Base-by-base conservation (phyloP, 2,888 invertebrate genomes). In the Cephalotes varians region DNA sequence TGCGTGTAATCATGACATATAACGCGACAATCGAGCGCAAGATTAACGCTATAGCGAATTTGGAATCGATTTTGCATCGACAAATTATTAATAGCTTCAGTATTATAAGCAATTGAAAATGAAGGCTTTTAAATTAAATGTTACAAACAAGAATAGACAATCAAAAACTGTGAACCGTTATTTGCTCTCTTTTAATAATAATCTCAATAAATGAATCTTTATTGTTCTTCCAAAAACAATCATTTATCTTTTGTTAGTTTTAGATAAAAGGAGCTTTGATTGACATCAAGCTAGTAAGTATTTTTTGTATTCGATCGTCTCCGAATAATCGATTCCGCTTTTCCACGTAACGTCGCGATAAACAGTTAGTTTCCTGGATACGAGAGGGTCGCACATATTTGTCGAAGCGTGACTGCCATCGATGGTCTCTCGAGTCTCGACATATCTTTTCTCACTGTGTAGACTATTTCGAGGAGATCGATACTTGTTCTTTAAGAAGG, bases 381-480 rank as follows among this genome's bases (percentile, higher is more conserved):
- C 44, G 31, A 12, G 47, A 15, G 40, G 31, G 18, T 58, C 67
- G 44, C 81, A 82, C 87, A 82, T 85, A 87, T 60, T 73, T 80
- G 56, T 49, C 76, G 72, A 56, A 65, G 84, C 89, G 86, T 89
- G 28, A 65, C 44, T 72, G 81, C 82, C 60, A 82, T 86, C 85
- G 73, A 69, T n/a, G 74, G 28, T 51, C 37, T 74, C 54, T 76
- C 60, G 51, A 49, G 73, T 56, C 34, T 60, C 82, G 71, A 65
- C 86, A 74, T 86, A 49, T 62, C 71, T 81, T 82, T 69, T 74
- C 64, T 44, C 65, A 67, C 47, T 54, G 49, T 10, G 60, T 21
- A 73, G 60, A 85, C 84, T 83, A 81, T 83, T 85, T 84, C 83
- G 82, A 83, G 15, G 67, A 83, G 82, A 87, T 87, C 87, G 87